These are phyloP conservation scores for Lasioglossum leucozonium DNA, from an alignment of 2,888 invertebrate genomes.

Conservation along the genomic window DNA sequence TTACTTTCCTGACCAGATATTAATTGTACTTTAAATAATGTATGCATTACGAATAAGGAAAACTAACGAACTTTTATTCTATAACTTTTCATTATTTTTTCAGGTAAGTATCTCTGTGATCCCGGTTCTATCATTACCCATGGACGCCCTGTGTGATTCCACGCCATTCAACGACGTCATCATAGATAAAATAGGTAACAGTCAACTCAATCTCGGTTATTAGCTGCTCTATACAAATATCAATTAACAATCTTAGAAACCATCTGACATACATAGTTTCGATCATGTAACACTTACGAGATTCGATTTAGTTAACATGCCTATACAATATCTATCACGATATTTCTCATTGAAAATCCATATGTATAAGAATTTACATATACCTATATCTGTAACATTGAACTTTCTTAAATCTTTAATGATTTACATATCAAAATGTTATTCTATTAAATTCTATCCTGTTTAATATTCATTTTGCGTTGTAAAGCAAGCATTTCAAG, in stretches of 20 bases:
- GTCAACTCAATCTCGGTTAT: neutral
- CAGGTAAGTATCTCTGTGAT: neutral
- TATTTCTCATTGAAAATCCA: neutral
- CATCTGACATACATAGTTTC: neutral
- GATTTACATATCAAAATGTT: no score
- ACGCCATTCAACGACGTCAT: neutral
- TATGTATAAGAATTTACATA: no score
- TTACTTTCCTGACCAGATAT: no score
- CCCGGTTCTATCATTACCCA: neutral
- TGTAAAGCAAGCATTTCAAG: no score
- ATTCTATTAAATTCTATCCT: no score
- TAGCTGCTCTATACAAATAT: conserved; percentile 1
- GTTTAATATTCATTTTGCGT: no score
- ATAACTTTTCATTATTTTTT: neutral
- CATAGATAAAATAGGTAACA: neutral
- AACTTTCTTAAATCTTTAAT: no score
- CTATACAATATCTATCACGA: neutral
- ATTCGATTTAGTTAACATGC: neutral
- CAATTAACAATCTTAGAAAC: neutral
- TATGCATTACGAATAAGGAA: neutral
- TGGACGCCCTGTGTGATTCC: neutral
- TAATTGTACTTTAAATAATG: neutral
- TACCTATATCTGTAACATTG: no score
- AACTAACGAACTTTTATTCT: neutral
- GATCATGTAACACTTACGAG: neutral